A percentile compares a stretch with the other conserved stretches of the same genome.
phyloP scores from a whole-genome alignment of 1,140 invertebrate species.

The Cyrtorhinus lividipennis region DNA sequence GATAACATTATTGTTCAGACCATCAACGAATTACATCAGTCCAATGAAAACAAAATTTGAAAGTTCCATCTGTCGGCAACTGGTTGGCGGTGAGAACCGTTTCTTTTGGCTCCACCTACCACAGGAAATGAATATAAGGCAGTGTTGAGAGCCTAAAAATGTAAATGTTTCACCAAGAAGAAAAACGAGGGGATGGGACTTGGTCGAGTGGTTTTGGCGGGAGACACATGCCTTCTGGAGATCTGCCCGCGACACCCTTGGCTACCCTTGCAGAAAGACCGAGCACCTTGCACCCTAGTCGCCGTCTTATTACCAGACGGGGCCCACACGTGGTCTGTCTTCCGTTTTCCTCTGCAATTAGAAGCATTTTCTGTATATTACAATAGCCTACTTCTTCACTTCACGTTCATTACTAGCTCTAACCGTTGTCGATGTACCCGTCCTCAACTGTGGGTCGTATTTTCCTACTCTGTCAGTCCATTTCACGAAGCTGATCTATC shows the following conservation, averaged over 20 bases:
- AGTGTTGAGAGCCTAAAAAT: neutral
- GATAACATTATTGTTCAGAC: too few species aligned
- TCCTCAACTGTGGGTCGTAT: neutral
- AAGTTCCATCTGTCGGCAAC: too few species aligned
- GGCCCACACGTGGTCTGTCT: conserved; percentile 5
- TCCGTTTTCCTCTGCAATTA: conserved; percentile 1
- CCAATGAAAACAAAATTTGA: too few species aligned
- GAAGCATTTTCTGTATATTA: neutral
- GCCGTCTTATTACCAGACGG: neutral
- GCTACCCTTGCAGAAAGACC: conserved; percentile 8
- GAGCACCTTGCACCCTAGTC: neutral
- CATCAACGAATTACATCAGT: too few species aligned
- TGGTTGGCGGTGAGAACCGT: too few species aligned
- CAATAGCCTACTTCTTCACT: neutral
- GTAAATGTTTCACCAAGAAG: neutral
- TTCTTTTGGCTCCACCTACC: too few species aligned
- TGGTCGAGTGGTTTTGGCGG: conserved; percentile 3
- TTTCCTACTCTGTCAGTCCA: too few species aligned
- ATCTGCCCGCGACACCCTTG: conserved; percentile 4
- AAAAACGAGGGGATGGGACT: neutral
- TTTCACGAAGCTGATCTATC: too few species aligned
- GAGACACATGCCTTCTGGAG: conserved; percentile 2
- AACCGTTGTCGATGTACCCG: neutral
- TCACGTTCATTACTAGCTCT: too few species aligned
- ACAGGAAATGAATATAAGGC: neutral